These are phyloP conservation scores for Mnemiopsis leidyi DNA, from an alignment of 37 sponge, comb jelly and placozoan genomes.

Conservation along the genomic window DNA sequence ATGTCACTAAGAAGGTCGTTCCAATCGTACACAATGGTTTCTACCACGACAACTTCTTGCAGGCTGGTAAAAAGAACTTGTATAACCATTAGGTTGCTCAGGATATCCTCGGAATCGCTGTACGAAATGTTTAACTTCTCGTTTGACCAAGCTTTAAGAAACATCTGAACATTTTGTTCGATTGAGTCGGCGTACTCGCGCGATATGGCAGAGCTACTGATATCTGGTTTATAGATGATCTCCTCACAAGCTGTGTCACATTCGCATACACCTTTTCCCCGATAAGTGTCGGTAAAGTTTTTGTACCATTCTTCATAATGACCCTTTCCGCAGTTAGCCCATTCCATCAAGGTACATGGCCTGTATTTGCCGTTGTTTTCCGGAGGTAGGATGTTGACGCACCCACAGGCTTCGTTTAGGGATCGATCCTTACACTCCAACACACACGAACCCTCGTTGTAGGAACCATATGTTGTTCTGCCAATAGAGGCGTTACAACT, in stretches of 20 bases:
- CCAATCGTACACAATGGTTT: neutral
- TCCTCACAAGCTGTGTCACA: slow-evolving; percentile 21
- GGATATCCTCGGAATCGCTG: neutral
- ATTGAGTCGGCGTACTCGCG: neutral
- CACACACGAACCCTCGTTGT: neutral
- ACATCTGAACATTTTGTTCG: neutral
- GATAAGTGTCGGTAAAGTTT: neutral
- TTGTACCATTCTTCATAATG: neutral
- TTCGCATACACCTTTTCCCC: neutral
- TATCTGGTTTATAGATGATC: neutral
- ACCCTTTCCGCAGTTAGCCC: neutral
- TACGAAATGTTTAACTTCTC: neutral
- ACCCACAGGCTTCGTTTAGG: neutral
- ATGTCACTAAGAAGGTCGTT: neutral
- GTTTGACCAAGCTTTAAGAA: neutral
- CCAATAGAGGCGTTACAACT: neutral
- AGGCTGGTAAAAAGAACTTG: neutral
- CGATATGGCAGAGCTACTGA: neutral
- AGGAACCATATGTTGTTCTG: neutral
- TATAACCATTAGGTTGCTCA: neutral
- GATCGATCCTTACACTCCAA: neutral
- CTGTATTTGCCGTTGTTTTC: neutral
- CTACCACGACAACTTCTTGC: neutral
- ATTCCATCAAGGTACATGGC: neutral
- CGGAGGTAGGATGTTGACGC: slow-evolving; percentile 3